These are phyloP conservation scores for Trididemnum nubilum DNA, from an alignment of 23 tunicate genomes.

Conservation along the genomic window DNA sequence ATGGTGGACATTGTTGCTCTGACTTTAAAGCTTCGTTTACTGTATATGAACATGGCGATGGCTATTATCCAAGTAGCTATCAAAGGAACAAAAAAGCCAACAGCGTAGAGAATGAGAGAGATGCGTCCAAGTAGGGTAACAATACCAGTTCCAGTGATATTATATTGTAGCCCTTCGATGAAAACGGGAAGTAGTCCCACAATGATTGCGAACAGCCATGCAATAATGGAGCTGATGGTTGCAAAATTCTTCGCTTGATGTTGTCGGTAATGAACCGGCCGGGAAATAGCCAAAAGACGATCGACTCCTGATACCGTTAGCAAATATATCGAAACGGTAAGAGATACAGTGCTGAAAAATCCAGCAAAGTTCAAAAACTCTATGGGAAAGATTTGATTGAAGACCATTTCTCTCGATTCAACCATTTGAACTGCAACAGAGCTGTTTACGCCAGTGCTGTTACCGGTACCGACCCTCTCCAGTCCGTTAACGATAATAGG, in stretches of 20 bases:
- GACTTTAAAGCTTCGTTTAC: slow-evolving; percentile 6
- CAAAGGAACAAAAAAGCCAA: slow-evolving; percentile 26
- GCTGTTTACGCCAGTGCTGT: not conserved
- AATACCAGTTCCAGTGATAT: slow-evolving; percentile 3
- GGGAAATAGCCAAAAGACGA: slow-evolving; percentile 7
- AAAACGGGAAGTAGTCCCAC: slow-evolving; percentile 2
- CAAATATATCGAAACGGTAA: slow-evolving; percentile 28
- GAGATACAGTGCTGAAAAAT: slow-evolving; percentile 21
- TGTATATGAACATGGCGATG: slow-evolving; percentile 11
- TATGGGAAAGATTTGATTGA: not conserved
- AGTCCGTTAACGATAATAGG: slow-evolving; percentile 6
- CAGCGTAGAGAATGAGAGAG: slow-evolving; percentile 14
- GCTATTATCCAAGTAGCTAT: slow-evolving; percentile 18
- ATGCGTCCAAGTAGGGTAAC: slow-evolving; percentile 9
- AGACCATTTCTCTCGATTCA: not conserved
- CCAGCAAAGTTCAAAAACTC: slow-evolving; percentile 1
- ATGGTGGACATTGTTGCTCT: slow-evolving; percentile 8
- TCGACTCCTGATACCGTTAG: slow-evolving; percentile 34
- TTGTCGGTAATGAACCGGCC: slow-evolving; percentile 22
- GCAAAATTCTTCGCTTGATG: slow-evolving; percentile 25
- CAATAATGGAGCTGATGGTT: not conserved
- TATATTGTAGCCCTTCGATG: not conserved
- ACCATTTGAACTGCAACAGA: not conserved
- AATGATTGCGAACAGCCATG: slow-evolving; percentile 5
- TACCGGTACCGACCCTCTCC: not conserved